Evolutionary conservation across 2,888 invertebrate species (phyloP), one percentile per base, ranked within the genome.

Genomic region (Spatulosminthurus flaviceps): DNA sequence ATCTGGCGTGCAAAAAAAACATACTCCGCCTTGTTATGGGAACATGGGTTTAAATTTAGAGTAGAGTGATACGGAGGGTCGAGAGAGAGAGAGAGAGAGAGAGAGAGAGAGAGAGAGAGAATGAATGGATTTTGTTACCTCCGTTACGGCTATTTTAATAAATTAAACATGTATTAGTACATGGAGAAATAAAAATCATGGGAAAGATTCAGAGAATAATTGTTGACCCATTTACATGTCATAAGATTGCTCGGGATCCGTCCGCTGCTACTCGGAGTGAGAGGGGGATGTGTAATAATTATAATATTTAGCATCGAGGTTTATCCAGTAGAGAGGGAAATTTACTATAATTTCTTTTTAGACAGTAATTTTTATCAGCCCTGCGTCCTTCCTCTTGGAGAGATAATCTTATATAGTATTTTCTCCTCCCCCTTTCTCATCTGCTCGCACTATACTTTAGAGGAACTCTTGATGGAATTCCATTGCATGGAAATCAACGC

Each of bases 161-260:
- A n/a, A n/a, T n/a, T n/a, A n/a, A n/a, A n/a, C n/a, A n/a, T n/a
- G n/a, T n/a, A n/a, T n/a, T n/a, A n/a, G n/a, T n/a, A n/a, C n/a
- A n/a, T n/a, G n/a, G n/a, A n/a, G n/a, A n/a, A n/a, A n/a, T n/a
- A n/a, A 51, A 13, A 19, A 11, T 51, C n/a, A 19, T n/a, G 5
- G 16, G n/a, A 51, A 51, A 29, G 61, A 28, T 21, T 60, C 34
- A 29, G 34, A 61, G 41, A 75, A 64, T 34, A 75, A 64, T 75
- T 75, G 75, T 75, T 75, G 75, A 75, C 75, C 75, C 64, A 75
- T 75, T 75, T 75, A 24, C 64, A 75, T n/a, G 28, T n/a, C 73
- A 22, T 26, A n/a, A n/a, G 24, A 19, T 21, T 19, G 24, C 24
- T 34, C 21, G 22, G 2, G 22, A 24, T 73, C 73, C 28, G 19